Base-by-base conservation (phyloP, 2,888 invertebrate species). In the Brachyptera putata region DNA sequence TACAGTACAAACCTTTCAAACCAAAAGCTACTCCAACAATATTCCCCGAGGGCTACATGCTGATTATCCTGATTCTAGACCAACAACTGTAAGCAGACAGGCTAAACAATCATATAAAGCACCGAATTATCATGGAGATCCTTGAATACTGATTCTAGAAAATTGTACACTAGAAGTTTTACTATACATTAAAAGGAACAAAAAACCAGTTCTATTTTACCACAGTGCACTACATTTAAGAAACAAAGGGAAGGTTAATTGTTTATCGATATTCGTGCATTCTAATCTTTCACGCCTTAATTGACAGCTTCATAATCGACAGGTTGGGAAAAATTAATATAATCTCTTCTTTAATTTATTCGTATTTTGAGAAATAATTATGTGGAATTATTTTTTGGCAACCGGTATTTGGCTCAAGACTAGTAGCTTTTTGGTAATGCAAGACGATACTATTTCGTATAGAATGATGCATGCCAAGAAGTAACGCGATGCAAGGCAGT, bases 341-440 rank as follows among this genome's bases (percentile, higher is more conserved):
- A 34, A 30, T 53, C 34, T 16, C 18, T 34, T 18, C 53, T 53
- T 53, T 34, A 53, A 53, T 53, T 30, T 53, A 53, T 53, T 53
- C 53, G 16, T 30, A 22, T n/a, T 30, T n/a, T 21, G 41, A 3
- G 46, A 46, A 11, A 34, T 30, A 26, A 53, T 53, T 53, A 53
- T 18, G 53, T 34, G 34, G 7, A n/a, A 18, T 41, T 41, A 41
- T 22, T 16, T 36, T 53, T 36, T 14, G 50, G 53, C 53, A 34
- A 53, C 53, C 53, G 53, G 53, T 53, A 9, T 39, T 18, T 5
- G 59, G 26, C 14, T 41, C 37, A 50, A 56, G 60, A 56, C 48
- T 37, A 60, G 56, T 60, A 46, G 46, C 46, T 46, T 22, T 21
- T 7, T 22, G 46, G 46, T 24, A 46, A 46, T 24, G 18, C 22